A percentile compares a stretch with the other conserved stretches of the same genome.
Conservation (phyloP, 1,140 invertebrate species). For the Lepeophtheirus salmonis region DNA sequence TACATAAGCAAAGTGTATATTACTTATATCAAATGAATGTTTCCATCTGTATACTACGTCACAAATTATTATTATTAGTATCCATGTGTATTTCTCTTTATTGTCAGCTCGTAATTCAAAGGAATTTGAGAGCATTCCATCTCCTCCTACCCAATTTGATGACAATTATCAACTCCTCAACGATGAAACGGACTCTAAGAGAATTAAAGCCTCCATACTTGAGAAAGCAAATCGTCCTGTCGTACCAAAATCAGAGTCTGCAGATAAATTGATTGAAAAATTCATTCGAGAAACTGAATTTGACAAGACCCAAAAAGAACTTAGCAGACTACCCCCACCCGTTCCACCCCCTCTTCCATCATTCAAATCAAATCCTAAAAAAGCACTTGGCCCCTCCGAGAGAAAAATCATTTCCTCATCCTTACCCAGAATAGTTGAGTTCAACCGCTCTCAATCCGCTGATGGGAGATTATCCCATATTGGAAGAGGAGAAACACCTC, state of each 20-base stretch:
- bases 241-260: conserved; percentile 2
- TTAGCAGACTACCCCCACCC: background rate
- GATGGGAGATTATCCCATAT: background rate
- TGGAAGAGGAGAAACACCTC: background rate
- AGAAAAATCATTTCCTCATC: too few species aligned
- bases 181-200: background rate
- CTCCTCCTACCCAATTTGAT: conserved; percentile 1
- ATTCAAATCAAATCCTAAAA: background rate
- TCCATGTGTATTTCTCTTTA: too few species aligned
- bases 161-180: background rate
- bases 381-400: background rate
- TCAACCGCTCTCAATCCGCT: background rate
- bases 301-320: background rate
- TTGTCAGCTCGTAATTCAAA: background rate
- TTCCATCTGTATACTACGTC: too few species aligned
- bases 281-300: conserved; percentile 3
- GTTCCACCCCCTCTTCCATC: background rate
- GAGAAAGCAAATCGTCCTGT: background rate
- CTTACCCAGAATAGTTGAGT: too few species aligned
- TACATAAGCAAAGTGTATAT: too few species aligned
- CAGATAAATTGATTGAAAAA: conserved; percentile 5
- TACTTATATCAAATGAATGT: too few species aligned
- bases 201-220: background rate
- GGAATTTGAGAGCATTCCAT: background rate
- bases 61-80: too few species aligned